Evolutionary conservation across 2,888 invertebrate species (phyloP).

Genomic region (Drosophila meridiana): DNA sequence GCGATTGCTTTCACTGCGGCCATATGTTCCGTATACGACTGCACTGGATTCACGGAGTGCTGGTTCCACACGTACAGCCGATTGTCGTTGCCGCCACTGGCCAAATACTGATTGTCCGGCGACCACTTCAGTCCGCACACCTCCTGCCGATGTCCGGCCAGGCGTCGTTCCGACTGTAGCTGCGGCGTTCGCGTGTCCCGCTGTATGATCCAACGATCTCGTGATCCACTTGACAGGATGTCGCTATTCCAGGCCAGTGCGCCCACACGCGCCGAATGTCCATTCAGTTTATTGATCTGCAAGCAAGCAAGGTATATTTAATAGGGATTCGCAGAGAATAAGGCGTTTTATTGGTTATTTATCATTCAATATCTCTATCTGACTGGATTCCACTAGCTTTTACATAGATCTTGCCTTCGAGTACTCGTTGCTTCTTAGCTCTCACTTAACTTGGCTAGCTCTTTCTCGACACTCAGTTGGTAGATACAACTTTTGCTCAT

Average conservation of each 20-base stretch:
- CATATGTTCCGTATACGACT: slow-evolving; percentile 97
- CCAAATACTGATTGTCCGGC: slow-evolving; percentile 97
- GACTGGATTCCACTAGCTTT: not conserved
- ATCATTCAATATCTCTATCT: too few relatives aligned
- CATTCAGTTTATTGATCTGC: slow-evolving; percentile 94
- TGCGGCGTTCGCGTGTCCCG: slow-evolving; percentile 96
- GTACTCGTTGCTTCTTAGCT: not conserved
- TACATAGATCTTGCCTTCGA: not conserved
- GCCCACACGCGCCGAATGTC: slow-evolving; percentile 96
- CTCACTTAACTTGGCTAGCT: not conserved
- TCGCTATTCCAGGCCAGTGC: slow-evolving; percentile 99
- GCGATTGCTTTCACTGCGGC: slow-evolving; percentile 99
- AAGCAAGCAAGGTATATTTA: not conserved
- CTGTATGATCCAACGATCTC: slow-evolving; percentile 97
- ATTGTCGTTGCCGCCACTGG: slow-evolving; percentile 98
- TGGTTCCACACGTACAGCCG: slow-evolving; percentile 88
- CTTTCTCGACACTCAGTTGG: not conserved
- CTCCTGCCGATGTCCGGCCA: slow-evolving; percentile 98
- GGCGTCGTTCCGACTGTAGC: slow-evolving; percentile 90
- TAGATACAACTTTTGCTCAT: not conserved
- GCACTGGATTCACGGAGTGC: slow-evolving; percentile 94
- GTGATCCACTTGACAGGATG: slow-evolving; percentile 96
- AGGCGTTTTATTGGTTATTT: not conserved
- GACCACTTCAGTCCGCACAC: slow-evolving; percentile 99
- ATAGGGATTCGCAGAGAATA: not conserved